Conservation (phyloP, 2,113 vertebrate species). For the Corythaixoides concolor region DNA sequence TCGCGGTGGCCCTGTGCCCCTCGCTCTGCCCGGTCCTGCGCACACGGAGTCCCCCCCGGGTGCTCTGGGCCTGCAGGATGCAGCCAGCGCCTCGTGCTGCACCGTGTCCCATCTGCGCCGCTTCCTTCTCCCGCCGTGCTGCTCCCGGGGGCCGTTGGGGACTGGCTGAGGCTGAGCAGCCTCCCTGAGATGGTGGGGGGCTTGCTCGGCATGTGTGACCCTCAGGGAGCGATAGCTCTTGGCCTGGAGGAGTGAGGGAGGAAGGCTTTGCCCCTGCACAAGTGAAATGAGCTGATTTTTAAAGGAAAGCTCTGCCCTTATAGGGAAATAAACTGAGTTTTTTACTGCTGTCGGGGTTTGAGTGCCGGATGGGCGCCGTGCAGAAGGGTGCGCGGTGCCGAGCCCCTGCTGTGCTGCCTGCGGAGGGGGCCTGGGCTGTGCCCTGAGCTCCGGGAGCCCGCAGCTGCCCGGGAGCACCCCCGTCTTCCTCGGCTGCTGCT, state of each 20-base stretch:
- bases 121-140: background rate
- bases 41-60: fast-evolving
- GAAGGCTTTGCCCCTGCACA: background rate
- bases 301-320: constrained; percentile 23
- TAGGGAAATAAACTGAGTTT: constrained; percentile 42
- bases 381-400: no score
- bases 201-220: fast-evolving
- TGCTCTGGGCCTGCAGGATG: background rate
- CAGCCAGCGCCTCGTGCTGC: background rate
- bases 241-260: background rate
- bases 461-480: background rate
- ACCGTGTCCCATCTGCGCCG: background rate
- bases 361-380: background rate
- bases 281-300: background rate
- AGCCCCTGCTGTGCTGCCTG: background rate
- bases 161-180: background rate
- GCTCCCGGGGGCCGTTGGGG: background rate
- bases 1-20: no score
- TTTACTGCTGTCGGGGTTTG: background rate
- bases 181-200: background rate
- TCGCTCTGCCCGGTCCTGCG: no score
- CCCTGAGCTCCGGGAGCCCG: background rate
- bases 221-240: background rate
- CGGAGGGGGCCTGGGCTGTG: background rate
- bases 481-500: background rate